phyloP scores from a whole-genome alignment of 2,113 vertebrate species.

The Morone chrysops region DNA sequence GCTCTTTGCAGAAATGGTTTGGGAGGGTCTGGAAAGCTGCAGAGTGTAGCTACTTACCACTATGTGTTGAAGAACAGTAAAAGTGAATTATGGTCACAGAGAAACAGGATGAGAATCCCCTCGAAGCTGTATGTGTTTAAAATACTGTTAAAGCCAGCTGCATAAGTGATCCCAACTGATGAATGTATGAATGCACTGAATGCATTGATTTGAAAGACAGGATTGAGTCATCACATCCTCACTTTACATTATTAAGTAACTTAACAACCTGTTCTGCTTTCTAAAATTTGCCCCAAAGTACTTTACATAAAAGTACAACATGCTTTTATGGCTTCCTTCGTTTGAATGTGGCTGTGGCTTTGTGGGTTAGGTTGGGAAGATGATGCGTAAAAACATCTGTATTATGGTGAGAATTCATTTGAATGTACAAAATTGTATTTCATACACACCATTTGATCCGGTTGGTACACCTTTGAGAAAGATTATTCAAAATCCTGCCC shows the following conservation, averaged over 20 bases:
- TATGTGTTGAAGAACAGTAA: background rate
- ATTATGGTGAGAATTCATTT: constrained; percentile 1
- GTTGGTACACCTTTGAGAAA: background rate
- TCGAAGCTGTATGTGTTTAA: background rate
- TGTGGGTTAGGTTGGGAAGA: background rate
- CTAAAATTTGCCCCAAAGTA: background rate
- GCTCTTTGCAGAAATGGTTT: background rate
- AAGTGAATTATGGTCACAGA: too few relatives aligned
- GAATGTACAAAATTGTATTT: background rate
- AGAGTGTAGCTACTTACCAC: too few relatives aligned
- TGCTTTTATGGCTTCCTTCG: too few relatives aligned
- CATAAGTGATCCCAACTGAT: too few relatives aligned
- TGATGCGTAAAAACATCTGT: background rate
- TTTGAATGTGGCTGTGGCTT: background rate
- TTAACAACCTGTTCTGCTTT: background rate
- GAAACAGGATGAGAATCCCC: background rate
- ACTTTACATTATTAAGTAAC: background rate
- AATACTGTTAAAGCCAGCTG: too few relatives aligned
- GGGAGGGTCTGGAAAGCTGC: too few relatives aligned
- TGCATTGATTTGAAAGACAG: too few relatives aligned
- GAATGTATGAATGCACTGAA: too few relatives aligned
- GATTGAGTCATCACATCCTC: background rate
- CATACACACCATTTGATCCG: background rate
- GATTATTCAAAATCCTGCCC: background rate
- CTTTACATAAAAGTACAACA: background rate